Conservation (phyloP, 2,113 vertebrate species). For the Terrapene triunguis region DNA sequence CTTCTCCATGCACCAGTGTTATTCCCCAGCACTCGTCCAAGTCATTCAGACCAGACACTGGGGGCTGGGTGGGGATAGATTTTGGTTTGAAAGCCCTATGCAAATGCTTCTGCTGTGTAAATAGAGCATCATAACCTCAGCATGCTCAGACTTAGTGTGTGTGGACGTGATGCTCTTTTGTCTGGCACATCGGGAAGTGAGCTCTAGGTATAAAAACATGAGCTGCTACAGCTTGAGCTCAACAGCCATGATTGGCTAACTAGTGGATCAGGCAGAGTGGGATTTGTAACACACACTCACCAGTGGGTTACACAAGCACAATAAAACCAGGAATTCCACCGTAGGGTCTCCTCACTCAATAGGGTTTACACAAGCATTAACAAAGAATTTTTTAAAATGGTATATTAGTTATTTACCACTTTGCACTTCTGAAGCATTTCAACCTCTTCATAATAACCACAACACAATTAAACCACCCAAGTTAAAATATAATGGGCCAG, state of each 20-base stretch:
- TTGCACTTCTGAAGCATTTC: background rate
- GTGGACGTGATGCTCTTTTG: background rate
- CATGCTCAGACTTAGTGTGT: background rate
- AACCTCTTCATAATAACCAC: slow-evolving; percentile 20
- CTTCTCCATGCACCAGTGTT: background rate
- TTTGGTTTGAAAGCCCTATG: background rate
- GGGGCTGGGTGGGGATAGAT: background rate
- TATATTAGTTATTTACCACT: background rate
- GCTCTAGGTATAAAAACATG: background rate
- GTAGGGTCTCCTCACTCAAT: background rate
- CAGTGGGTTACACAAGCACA: background rate
- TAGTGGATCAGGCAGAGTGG: background rate
- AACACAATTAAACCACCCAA: slow-evolving; percentile 4
- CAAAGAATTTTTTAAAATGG: background rate
- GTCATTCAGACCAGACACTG: background rate
- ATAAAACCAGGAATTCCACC: background rate
- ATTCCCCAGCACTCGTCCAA: background rate
- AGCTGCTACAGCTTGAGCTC: background rate
- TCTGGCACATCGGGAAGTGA: background rate
- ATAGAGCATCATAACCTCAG: background rate
- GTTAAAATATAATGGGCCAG: background rate
- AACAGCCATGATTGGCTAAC: background rate
- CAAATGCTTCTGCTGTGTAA: background rate
- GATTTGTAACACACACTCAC: background rate
- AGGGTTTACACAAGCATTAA: background rate